These are phyloP conservation scores for Prosapia bicincta DNA, from an alignment of 2,888 invertebrate genomes.

Conservation along the genomic window DNA sequence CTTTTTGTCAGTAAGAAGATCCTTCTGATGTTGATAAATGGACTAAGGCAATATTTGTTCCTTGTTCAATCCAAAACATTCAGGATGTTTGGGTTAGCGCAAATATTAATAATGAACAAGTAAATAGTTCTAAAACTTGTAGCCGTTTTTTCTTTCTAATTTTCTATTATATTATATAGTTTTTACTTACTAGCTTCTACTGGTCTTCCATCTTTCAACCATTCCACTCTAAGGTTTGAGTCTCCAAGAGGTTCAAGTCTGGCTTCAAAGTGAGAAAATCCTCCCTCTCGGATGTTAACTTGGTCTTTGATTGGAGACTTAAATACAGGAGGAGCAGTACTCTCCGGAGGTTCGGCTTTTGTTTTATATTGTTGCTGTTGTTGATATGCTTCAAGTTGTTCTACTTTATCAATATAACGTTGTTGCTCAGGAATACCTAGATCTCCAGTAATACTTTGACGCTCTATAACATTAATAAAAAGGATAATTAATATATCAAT, in stretches of 20 bases:
- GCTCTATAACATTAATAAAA: conserved; percentile 46
- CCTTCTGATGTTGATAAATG: no score
- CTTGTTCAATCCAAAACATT: no score
- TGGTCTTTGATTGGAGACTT: conserved; percentile 88
- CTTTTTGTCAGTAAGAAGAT: no score
- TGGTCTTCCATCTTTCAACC: conserved; percentile 87
- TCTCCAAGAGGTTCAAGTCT: conserved; percentile 92
- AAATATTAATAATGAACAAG: no score
- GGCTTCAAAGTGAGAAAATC: conserved; percentile 94
- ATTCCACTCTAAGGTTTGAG: conserved; percentile 83
- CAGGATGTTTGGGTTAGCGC: no score
- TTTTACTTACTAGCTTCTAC: conserved; percentile 77
- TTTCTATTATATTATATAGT: no score
- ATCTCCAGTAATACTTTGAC: conserved; percentile 81
- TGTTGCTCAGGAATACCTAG: conserved; percentile 87
- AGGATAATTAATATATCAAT: no score
- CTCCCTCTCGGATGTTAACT: conserved; percentile 82
- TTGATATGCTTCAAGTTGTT: conserved; percentile 86
- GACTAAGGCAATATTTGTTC: no score
- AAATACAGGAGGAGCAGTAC: conserved; percentile 77
- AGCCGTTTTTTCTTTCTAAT: no score
- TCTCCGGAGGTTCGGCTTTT: conserved; percentile 77
- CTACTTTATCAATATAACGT: conserved; percentile 87
- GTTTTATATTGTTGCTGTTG: conserved; percentile 70
- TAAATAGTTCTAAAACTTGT: no score